A percentile compares a stretch with the other conserved stretches of the same genome.
Conservation (phyloP, 2,888 invertebrate genomes). For the Parnassius apollo region DNA sequence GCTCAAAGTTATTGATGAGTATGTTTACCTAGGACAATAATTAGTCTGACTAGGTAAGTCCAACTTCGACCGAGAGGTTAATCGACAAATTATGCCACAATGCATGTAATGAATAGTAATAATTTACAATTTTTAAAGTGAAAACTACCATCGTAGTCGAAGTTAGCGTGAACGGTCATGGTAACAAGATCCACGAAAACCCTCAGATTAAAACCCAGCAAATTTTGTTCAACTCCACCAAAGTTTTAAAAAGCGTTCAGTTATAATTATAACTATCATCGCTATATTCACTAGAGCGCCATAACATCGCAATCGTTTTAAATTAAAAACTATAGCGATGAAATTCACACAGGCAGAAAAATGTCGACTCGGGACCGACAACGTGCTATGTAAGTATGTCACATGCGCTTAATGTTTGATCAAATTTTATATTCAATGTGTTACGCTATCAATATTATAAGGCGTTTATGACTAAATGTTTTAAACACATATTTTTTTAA, state of each 20-base stretch:
- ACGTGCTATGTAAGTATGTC: constrained; percentile 1
- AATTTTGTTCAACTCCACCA: too few relatives aligned
- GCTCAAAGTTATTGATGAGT: too few relatives aligned
- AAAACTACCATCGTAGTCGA: too few relatives aligned
- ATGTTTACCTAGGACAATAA: too few relatives aligned
- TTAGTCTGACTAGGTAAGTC: too few relatives aligned
- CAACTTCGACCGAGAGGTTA: too few relatives aligned
- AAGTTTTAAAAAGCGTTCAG: neutral
- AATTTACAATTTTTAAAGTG: too few relatives aligned
- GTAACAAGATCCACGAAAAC: too few relatives aligned
- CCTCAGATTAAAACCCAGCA: too few relatives aligned
- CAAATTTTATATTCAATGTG: constrained; percentile 19
- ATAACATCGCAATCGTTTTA: constrained; percentile 14
- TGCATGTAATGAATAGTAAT: too few relatives aligned
- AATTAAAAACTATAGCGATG: constrained; percentile 24
- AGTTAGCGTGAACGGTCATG: too few relatives aligned
- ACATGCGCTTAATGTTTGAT: constrained; percentile 21
- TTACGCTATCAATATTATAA: constrained; percentile 5
- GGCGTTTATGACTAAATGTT: constrained; percentile 5
- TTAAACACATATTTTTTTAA: neutral
- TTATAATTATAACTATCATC: constrained; percentile 15
- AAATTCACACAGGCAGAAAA: constrained; percentile 15
- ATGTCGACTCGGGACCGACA: constrained; percentile 3
- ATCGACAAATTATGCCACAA: too few relatives aligned
- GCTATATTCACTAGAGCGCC: constrained; percentile 10